phyloP scores from a whole-genome alignment of 2,888 invertebrate species.

The Netelia melanura region DNA sequence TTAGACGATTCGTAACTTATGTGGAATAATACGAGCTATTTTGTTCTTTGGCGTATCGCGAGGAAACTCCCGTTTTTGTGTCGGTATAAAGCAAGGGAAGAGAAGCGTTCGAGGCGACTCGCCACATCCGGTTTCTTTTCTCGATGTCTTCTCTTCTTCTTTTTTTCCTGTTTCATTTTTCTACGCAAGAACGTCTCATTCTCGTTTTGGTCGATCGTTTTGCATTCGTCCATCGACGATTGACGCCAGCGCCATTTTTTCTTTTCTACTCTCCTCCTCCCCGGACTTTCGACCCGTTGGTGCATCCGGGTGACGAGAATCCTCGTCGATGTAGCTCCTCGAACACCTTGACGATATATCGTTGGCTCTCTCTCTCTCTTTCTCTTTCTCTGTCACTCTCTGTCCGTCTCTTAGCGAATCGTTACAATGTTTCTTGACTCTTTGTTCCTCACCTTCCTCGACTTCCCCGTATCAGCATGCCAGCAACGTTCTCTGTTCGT shows the following conservation, averaged over 20 bases:
- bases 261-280: neutral
- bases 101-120: neutral
- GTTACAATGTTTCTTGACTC: constrained; percentile 62
- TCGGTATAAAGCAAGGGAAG: neutral
- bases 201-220: constrained; percentile 34
- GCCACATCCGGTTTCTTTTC: neutral
- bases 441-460: constrained; percentile 15
- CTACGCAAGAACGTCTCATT: too few species aligned
- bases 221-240: constrained; percentile 41
- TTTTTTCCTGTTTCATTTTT: neutral
- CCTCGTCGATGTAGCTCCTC: constrained; percentile 10
- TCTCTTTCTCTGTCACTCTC: neutral
- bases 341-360: constrained; percentile 12
- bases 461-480: constrained; percentile 57
- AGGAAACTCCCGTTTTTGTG: constrained; percentile 48
- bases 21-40: neutral
- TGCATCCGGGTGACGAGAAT: constrained; percentile 53
- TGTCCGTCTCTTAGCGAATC: constrained; percentile 9
- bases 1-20: constrained; percentile 11
- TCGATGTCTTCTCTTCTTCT: neutral
- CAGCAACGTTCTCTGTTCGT: constrained; percentile 51
- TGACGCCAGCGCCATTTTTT: constrained; percentile 7
- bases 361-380: neutral
- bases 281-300: neutral
- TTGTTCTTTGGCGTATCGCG: constrained; percentile 19